phyloP scores from a whole-genome alignment of 2,113 vertebrate genomes.

The Sinocyclocheilus grahami region DNA sequence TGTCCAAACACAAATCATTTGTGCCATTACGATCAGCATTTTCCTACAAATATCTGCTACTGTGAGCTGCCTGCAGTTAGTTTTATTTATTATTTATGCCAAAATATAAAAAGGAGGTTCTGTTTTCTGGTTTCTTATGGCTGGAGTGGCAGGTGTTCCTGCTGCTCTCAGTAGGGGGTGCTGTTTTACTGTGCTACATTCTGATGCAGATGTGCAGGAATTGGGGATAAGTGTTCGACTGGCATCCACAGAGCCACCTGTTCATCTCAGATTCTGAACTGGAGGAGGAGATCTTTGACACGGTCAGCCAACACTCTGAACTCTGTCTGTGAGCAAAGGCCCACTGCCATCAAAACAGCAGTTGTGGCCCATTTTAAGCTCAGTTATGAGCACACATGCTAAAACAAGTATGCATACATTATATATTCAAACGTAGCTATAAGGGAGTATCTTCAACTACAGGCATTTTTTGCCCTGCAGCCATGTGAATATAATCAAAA shows the following conservation, averaged over 20 bases:
- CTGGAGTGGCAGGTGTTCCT: not conserved
- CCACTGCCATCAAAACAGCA: not conserved
- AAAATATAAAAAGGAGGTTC: not conserved
- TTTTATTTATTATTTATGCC: not conserved
- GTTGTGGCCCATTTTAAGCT: not conserved
- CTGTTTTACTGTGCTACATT: conserved; percentile 11
- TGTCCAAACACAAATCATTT: not conserved
- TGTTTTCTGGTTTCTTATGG: not conserved
- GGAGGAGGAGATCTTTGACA: not conserved
- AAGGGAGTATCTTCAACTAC: not conserved
- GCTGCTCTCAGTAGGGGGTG: conserved; percentile 25
- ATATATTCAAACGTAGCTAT: not conserved
- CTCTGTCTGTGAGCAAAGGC: conserved; percentile 11
- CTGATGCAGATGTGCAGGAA: not conserved
- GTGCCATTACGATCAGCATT: not conserved
- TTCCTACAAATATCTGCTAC: not conserved
- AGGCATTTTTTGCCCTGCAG: not conserved
- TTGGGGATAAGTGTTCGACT: not conserved
- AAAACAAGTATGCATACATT: not conserved
- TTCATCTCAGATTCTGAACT: conserved; percentile 29
- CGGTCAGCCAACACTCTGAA: not conserved
- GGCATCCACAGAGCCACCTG: conserved; percentile 12
- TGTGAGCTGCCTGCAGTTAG: not conserved
- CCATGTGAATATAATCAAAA: not conserved
- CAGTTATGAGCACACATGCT: not conserved